Evolutionary conservation across 1,140 invertebrate species (phyloP).

Genomic region (Cepaea nemoralis): DNA sequence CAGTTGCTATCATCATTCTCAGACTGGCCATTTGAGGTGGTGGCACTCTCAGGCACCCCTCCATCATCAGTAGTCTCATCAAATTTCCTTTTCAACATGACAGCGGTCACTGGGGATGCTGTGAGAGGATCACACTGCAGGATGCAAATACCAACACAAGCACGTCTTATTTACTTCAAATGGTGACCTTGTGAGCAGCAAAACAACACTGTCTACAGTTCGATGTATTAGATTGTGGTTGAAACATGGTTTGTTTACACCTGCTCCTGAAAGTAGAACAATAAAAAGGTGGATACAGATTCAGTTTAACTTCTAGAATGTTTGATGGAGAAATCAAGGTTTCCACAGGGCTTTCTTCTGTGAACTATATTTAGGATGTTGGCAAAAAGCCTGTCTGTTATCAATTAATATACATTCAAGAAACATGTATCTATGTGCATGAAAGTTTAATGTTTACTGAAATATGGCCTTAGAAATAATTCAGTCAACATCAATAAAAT

Average conservation of each 20-base stretch:
- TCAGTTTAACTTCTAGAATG: too few species aligned
- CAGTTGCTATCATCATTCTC: constrained; percentile 53
- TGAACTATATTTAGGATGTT: too few species aligned
- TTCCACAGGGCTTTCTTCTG: too few species aligned
- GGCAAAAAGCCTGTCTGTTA: too few species aligned
- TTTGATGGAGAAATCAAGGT: too few species aligned
- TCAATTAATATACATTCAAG: too few species aligned
- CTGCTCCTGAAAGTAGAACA: too few species aligned
- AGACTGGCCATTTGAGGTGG: constrained; percentile 29
- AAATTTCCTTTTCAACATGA: constrained; percentile 53
- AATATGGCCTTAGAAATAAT: too few species aligned
- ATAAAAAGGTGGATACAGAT: too few species aligned
- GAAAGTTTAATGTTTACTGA: too few species aligned
- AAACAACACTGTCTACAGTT: background rate
- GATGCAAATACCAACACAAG: background rate
- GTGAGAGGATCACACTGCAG: background rate
- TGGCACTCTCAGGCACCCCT: background rate
- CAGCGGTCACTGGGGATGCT: constrained; percentile 19
- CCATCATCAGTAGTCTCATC: constrained; percentile 36
- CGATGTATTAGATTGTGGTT: background rate
- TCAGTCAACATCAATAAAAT: too few species aligned
- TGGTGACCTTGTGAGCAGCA: background rate
- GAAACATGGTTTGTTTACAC: constrained; percentile 9
- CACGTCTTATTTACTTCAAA: background rate
- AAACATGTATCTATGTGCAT: too few species aligned